phyloP scores from a whole-genome alignment of 2,888 invertebrate species.

The Drosophila kanekoi region DNA sequence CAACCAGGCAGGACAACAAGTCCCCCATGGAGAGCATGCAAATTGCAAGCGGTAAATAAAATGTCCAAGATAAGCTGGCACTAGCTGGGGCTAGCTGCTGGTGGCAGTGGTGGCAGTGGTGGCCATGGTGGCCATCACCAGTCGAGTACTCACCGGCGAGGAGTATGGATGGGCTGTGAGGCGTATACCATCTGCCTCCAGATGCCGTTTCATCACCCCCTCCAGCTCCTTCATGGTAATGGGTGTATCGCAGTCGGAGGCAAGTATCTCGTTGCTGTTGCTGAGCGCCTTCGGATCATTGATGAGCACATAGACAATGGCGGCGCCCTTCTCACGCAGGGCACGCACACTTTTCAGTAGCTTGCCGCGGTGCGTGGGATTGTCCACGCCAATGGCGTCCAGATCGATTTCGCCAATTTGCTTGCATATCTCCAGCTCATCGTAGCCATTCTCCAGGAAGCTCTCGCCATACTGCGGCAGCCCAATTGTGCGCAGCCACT shows the following conservation, averaged over 20 bases:
- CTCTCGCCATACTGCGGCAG: slow-evolving; percentile 96
- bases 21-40: slow-evolving; percentile 62
- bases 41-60: slow-evolving; percentile 72
- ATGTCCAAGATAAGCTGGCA: slow-evolving; percentile 67
- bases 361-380: slow-evolving; percentile 91
- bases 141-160: slow-evolving; percentile 91
- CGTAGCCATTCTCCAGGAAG: slow-evolving; percentile 98
- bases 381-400: slow-evolving; percentile 97
- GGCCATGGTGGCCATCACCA: not conserved
- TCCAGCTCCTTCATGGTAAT: slow-evolving; percentile 87
- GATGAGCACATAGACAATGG: slow-evolving; percentile 96
- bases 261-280: slow-evolving; percentile 86
- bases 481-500: slow-evolving; percentile 96
- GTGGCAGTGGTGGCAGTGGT: not conserved
- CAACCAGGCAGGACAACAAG: slow-evolving; percentile 15
- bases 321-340: slow-evolving; percentile 95
- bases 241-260: slow-evolving; percentile 84
- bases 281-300: slow-evolving; percentile 89
- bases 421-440: slow-evolving; percentile 98
- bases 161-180: slow-evolving; percentile 95
- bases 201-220: slow-evolving; percentile 92
- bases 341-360: slow-evolving; percentile 93
- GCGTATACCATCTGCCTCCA: slow-evolving; percentile 94
- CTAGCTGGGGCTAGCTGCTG: slow-evolving; percentile 16
- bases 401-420: slow-evolving; percentile 97